These are phyloP conservation scores for Epinotia ramella DNA, from an alignment of 2,888 invertebrate genomes.

Conservation along the genomic window DNA sequence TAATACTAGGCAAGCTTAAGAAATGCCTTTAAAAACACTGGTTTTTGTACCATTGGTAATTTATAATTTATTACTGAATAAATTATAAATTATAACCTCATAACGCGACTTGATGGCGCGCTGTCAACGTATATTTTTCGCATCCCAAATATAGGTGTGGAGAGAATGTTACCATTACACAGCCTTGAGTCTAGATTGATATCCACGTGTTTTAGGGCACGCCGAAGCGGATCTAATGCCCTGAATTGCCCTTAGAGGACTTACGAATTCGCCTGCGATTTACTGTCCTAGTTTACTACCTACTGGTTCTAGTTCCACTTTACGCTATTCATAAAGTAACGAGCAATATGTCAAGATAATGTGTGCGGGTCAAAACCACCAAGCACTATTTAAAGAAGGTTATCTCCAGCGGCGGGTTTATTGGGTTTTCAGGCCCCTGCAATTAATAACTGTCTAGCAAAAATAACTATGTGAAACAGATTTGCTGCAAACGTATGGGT, in stretches of 20 bases:
- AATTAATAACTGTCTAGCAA: conserved; percentile 12
- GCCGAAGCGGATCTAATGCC: conserved; percentile 76
- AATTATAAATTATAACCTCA: conserved; percentile 37
- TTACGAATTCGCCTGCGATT: conserved; percentile 65
- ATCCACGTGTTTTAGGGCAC: conserved; percentile 61
- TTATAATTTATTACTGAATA: too few relatives aligned
- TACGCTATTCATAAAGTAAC: conserved; percentile 59
- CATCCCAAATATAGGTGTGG: conserved; percentile 38
- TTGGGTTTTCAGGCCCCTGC: conserved; percentile 37
- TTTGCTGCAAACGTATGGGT: conserved; percentile 18
- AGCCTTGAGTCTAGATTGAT: conserved; percentile 57
- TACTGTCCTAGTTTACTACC: conserved; percentile 60
- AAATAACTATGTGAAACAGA: conserved; percentile 14
- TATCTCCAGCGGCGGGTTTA: conserved; percentile 56
- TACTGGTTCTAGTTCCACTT: conserved; percentile 56
- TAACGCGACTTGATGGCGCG: conserved; percentile 1
- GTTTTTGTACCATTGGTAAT: too few relatives aligned
- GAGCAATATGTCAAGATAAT: conserved; percentile 66
- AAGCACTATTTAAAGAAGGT: conserved; percentile 53
- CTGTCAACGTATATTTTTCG: conserved; percentile 35
- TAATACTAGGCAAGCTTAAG: conserved; percentile 32
- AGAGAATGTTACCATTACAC: conserved; percentile 37
- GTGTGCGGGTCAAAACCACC: conserved; percentile 65
- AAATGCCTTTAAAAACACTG: conserved; percentile 31
- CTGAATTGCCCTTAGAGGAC: conserved; percentile 74